Base-by-base conservation (phyloP, 2,888 invertebrate species). In the Bombylius discolor region DNA sequence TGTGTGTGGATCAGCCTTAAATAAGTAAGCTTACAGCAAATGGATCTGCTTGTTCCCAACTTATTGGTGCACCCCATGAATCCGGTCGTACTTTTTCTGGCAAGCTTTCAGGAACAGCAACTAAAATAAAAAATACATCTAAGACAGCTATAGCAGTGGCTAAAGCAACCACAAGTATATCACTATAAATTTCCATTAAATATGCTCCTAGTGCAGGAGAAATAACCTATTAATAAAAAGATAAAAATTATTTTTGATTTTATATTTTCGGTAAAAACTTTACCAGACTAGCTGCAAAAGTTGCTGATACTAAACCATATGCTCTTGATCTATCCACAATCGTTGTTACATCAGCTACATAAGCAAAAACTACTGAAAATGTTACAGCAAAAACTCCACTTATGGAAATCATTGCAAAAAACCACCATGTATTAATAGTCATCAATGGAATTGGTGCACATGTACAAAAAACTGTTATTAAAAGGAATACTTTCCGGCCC, bases 351-450 rank as follows among this genome's bases (percentile, higher is more conserved):
- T 99, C 99, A 47, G 99, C 98, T 62, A 99, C 99, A 77, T 99
- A 99, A 52, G 99, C 99, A 78, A 99, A 96, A 56, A 99, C 97
- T 56, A 99, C 97, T 65, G 96, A 96, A 78, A 99, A 99, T 51
- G 99, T 99, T 62, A 99, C 99, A 55, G 98, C 94, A 77, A 99
- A 99, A 64, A 98, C 89, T 60, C 99, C 99, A 65, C 95, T 96
- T 73, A 99, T 92, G 71, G 95, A 95, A 77, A 98, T 93, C 88
- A 98, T 91, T 58, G 97, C 95, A 77, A 99, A 99, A 77, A 98
- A 99, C 95, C 95, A 97, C 93, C 93, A 98, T 51, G 98, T 95
- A 78, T 97, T 98, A 71, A 99, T 89, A 68, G 92, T 93, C 93
- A 99, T 97, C 59, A 99, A 81, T 55, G 99, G 99, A 72, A 99